Evolutionary conservation across 2,797 vertebrate genomes (phyloP).

Genomic region (Pseudochaenichthys georgianus): DNA sequence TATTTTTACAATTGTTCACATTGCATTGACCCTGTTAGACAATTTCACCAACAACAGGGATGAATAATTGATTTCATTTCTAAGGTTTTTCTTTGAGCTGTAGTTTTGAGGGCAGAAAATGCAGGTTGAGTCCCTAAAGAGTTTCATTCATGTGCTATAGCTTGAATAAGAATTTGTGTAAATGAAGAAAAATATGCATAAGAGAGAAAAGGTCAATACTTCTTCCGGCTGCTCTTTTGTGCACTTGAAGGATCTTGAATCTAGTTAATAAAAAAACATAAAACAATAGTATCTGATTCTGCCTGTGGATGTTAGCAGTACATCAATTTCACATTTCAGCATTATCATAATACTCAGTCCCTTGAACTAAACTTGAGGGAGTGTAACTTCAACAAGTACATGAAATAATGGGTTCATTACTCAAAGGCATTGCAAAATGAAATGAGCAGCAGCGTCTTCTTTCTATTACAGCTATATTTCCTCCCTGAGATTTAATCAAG

Average conservation of each 20-base stretch:
- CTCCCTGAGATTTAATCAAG: conserved; percentile 32
- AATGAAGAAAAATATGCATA: conserved; percentile 21
- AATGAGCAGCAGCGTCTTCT: conserved; percentile 33
- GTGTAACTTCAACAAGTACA: conserved; percentile 24
- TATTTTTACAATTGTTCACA: conserved; percentile 6
- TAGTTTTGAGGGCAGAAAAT: conserved; percentile 29
- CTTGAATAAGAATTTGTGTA: neutral
- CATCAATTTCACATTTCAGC: conserved; percentile 14
- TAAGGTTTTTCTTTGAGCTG: conserved; percentile 1
- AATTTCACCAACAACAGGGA: conserved; percentile 14
- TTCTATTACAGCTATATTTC: conserved; percentile 58
- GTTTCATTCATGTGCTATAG: conserved; percentile 3
- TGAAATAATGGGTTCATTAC: conserved; percentile 48
- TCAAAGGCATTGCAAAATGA: conserved; percentile 48
- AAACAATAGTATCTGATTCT: conserved; percentile 9
- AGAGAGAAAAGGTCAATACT: conserved; percentile 23
- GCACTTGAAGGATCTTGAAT: conserved; percentile 15
- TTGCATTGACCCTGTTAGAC: conserved; percentile 20
- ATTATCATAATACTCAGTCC: neutral
- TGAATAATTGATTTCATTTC: conserved; percentile 27
- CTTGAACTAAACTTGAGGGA: conserved; percentile 27
- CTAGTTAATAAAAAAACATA: neutral
- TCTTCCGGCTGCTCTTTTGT: conserved; percentile 8
- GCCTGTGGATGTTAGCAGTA: neutral
- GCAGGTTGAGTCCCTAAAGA: conserved; percentile 8